phyloP scores from a whole-genome alignment of 2,888 invertebrate species.

The Elegia similella region DNA sequence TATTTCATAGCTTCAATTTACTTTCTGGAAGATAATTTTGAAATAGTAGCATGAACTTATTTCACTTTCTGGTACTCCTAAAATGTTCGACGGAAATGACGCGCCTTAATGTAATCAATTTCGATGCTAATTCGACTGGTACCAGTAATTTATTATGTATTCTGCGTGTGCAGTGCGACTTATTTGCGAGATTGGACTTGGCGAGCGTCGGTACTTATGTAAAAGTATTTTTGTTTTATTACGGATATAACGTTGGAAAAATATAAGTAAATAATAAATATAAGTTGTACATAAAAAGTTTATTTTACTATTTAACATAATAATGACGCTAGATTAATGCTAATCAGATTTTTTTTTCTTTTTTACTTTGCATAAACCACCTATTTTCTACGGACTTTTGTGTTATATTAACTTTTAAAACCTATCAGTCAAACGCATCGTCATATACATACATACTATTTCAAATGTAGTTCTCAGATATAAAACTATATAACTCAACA shows the following conservation, averaged over 20 bases:
- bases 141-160: constrained; percentile 14
- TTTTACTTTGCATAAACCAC: too few relatives aligned
- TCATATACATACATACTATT: neutral
- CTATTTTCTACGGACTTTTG: too few relatives aligned
- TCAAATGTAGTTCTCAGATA: neutral
- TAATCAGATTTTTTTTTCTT: too few relatives aligned
- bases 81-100: constrained; percentile 10
- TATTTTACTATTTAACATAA: neutral
- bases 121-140: constrained; percentile 14
- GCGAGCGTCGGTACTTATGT: neutral
- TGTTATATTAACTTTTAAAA: too few relatives aligned
- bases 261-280: too few relatives aligned
- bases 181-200: neutral
- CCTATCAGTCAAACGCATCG: neutral
- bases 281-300: neutral
- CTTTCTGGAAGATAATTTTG: neutral
- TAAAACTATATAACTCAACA: neutral
- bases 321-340: neutral
- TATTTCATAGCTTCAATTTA: too few relatives aligned
- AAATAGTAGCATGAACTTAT: neutral
- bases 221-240: neutral
- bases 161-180: neutral
- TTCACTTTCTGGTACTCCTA: constrained; percentile 5
- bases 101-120: constrained; percentile 5
- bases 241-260: neutral